phyloP scores from a whole-genome alignment of 1,140 invertebrate genomes.

The Penaeus vannamei region DNA sequence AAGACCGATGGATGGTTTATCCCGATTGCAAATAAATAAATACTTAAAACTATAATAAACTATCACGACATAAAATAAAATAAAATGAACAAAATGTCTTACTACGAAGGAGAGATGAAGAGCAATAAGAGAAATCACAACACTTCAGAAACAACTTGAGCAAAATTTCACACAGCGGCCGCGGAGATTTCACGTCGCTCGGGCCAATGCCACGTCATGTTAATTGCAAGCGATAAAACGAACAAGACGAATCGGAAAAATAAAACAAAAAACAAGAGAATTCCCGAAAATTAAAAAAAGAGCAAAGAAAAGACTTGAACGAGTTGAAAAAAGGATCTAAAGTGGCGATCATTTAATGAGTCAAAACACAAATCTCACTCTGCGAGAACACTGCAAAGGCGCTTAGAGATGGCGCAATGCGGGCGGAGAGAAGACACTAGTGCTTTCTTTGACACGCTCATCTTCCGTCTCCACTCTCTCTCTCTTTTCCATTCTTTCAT shows the following conservation, averaged over 20 bases:
- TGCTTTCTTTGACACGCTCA: background rate
- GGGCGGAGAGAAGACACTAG: background rate
- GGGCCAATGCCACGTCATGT: background rate
- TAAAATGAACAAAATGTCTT: too few relatives aligned
- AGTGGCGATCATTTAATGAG: background rate
- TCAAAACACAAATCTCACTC: background rate
- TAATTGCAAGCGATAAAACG: background rate
- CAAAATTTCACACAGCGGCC: too few relatives aligned
- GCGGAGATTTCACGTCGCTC: too few relatives aligned
- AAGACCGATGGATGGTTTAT: too few relatives aligned
- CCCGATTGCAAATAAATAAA: too few relatives aligned
- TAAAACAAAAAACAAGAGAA: background rate
- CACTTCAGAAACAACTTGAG: too few relatives aligned
- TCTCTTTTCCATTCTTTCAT: background rate
- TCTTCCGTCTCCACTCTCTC: background rate
- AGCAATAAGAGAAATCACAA: too few relatives aligned
- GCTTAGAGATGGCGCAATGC: too few relatives aligned
- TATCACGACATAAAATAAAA: too few relatives aligned
- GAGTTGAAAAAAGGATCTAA: background rate
- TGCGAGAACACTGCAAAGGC: too few relatives aligned
- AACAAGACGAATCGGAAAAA: constrained; percentile 1
- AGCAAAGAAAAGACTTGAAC: background rate
- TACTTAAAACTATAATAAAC: too few relatives aligned
- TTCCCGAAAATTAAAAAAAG: background rate
- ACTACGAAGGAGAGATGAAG: too few relatives aligned